Percentiles rank a stretch among this genome's conserved stretches.
Conservation (phyloP, 2,113 vertebrate species). For the Piaya cayana region DNA sequence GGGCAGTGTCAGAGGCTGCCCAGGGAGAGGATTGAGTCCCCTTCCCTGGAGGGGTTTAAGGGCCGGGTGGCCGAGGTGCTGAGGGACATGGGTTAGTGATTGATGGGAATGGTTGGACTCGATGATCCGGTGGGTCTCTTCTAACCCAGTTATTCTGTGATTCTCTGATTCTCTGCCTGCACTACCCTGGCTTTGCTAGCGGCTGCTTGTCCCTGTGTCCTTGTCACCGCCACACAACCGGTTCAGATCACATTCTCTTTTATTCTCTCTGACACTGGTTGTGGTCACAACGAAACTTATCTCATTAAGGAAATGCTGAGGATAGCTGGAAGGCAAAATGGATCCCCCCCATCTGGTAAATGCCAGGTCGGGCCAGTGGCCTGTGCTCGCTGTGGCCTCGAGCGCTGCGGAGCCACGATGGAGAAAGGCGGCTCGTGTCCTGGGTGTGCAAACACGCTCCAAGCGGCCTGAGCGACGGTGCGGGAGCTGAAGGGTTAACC, state of each 20-base stretch:
- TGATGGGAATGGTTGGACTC: too few species aligned
- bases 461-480: rapidly evolving
- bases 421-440: neutral
- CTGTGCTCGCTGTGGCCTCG: rapidly evolving
- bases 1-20: too few species aligned
- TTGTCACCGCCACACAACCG: neutral
- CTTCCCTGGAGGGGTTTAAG: too few species aligned
- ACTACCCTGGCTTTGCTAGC: neutral
- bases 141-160: too few species aligned
- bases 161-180: rapidly evolving
- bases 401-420: neutral
- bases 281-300: conserved; percentile 37
- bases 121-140: too few species aligned
- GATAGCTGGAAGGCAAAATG: neutral
- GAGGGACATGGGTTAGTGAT: too few species aligned
- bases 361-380: neutral
- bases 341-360: neutral
- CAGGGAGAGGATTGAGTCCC: too few species aligned
- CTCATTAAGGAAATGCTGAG: neutral
- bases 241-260: neutral
- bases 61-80: too few species aligned
- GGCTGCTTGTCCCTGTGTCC: neutral
- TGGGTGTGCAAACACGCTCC: rapidly evolving
- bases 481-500: neutral
- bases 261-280: conserved; percentile 19